Percentiles rank a stretch among this genome's conserved stretches.
Conservation (phyloP, 2,113 vertebrate genomes). For the Tonatia bakeri region DNA sequence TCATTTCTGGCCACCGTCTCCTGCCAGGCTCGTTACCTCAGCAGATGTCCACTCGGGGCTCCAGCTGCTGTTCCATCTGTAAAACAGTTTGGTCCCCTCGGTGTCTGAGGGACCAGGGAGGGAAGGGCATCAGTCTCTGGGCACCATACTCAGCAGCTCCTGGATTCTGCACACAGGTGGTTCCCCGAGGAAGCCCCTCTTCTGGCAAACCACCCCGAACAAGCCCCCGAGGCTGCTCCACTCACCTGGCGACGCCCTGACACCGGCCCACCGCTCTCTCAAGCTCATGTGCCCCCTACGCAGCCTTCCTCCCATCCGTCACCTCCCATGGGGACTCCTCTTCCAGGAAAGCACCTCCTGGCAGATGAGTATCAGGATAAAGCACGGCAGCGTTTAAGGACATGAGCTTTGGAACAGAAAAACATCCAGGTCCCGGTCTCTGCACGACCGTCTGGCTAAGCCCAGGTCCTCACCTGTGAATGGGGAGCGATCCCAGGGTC, state of each 20-base stretch:
- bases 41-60: not conserved
- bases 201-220: not conserved
- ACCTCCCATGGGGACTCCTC: not conserved
- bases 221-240: not conserved
- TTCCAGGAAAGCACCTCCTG: not conserved
- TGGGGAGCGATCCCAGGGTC: not conserved
- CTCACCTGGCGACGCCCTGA: not conserved
- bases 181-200: not conserved
- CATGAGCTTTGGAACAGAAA: not conserved
- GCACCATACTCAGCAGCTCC: not conserved
- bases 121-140: not conserved
- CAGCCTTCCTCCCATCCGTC: not conserved
- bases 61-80: not conserved
- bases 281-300: fast-evolving
- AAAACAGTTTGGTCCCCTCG: not conserved
- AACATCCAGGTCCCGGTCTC: not conserved
- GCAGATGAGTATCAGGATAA: not conserved
- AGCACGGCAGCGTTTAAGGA: not conserved
- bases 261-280: too few relatives aligned
- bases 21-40: not conserved
- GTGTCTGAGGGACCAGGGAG: not conserved
- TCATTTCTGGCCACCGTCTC: not conserved
- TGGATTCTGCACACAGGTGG: not conserved
- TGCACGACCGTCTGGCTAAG: not conserved
- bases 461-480: not conserved